These are phyloP conservation scores for Halictus quadricinctus DNA, from an alignment of 2,888 invertebrate species.

Conservation along the genomic window DNA sequence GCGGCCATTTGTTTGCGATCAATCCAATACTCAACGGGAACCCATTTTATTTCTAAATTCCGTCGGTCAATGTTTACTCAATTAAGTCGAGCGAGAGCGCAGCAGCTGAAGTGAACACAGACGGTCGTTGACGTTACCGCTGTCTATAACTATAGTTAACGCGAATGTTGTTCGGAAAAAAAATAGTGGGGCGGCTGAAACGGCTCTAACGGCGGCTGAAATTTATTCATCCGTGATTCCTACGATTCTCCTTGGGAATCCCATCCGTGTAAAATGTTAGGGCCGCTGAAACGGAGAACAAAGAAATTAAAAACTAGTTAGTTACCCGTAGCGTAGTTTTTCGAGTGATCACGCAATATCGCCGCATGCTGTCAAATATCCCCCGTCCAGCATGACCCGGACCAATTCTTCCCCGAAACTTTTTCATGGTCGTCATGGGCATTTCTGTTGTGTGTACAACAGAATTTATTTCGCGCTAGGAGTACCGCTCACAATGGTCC, in stretches of 20 bases:
- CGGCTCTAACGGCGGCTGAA: background rate
- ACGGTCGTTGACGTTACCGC: background rate
- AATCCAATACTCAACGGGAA: background rate
- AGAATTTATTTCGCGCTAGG: conserved; percentile 70
- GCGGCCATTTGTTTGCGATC: background rate
- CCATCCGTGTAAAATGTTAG: background rate
- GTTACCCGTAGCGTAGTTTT: conserved; percentile 54
- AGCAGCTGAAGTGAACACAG: background rate
- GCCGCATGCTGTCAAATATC: conserved; percentile 49
- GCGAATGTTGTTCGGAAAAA: background rate
- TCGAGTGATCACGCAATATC: conserved; percentile 47
- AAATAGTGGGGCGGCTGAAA: background rate
- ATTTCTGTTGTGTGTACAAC: conserved; percentile 67
- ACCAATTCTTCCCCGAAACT: conserved; percentile 55
- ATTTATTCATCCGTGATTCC: conserved; percentile 48
- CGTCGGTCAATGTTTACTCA: background rate
- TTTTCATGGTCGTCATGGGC: conserved; percentile 59
- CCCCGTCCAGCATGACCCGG: conserved; percentile 21
- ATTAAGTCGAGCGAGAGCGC: conserved; percentile 4
- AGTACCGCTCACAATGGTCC: conserved; percentile 56
- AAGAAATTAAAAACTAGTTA: conserved; percentile 61
- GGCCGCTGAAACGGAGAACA: conserved; percentile 45
- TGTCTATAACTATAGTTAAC: background rate
- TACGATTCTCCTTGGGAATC: conserved; percentile 48
- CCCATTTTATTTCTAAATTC: background rate